Conservation (phyloP, 2,888 invertebrate species). For the Agonopterix arenella region DNA sequence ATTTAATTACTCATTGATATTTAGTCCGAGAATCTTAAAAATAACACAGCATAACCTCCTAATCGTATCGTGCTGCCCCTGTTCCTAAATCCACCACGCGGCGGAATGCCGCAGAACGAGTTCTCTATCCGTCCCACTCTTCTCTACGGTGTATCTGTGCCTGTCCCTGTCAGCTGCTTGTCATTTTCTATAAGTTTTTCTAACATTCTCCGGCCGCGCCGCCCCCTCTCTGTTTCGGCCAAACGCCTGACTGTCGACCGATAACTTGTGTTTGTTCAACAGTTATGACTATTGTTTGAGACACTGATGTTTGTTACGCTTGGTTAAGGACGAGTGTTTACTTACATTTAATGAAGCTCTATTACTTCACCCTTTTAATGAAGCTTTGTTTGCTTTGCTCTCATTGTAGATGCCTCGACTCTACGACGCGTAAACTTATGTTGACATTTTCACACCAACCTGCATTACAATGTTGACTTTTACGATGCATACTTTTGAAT, state of each 20-base stretch:
- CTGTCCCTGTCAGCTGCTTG: slow-evolving; percentile 68
- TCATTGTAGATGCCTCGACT: too few relatives aligned
- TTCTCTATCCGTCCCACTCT: slow-evolving; percentile 68
- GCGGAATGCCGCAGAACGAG: slow-evolving; percentile 74
- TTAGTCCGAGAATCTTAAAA: slow-evolving; percentile 56
- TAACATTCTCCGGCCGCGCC: slow-evolving; percentile 66
- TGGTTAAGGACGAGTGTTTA: slow-evolving; percentile 51
- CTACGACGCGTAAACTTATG: too few relatives aligned
- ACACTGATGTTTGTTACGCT: slow-evolving; percentile 67
- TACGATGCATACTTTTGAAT: too few relatives aligned
- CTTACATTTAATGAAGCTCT: slow-evolving; percentile 57
- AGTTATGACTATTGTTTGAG: slow-evolving; percentile 68
- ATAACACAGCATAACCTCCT: slow-evolving; percentile 71
- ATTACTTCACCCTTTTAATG: slow-evolving; percentile 47
- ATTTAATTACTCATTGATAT: slow-evolving; percentile 46
- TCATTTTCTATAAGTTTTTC: slow-evolving; percentile 78
- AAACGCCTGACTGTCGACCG: slow-evolving; percentile 56
- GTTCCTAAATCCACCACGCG: slow-evolving; percentile 75
- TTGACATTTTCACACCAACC: too few relatives aligned
- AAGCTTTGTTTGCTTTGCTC: slow-evolving; percentile 20
- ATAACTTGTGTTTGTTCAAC: slow-evolving; percentile 69
- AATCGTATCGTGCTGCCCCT: slow-evolving; percentile 74
- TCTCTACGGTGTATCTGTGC: slow-evolving; percentile 49
- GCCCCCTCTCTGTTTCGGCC: slow-evolving; percentile 49
- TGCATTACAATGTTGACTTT: too few relatives aligned